phyloP scores from a whole-genome alignment of 2,797 vertebrate genomes.

The Atherinosoma microstoma region DNA sequence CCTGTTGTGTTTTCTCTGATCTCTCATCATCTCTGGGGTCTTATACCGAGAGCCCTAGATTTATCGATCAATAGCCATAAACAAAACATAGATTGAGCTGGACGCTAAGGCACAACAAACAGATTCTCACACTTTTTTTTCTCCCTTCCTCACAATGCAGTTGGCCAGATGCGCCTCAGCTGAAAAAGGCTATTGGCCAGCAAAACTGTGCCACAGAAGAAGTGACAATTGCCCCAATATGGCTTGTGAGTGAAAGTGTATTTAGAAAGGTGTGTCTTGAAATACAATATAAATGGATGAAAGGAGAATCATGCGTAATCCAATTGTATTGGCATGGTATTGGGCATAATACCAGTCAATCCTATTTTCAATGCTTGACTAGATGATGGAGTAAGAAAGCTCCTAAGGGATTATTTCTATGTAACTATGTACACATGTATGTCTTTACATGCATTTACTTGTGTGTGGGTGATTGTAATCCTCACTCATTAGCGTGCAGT shows the following conservation, averaged over 20 bases:
- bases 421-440: constrained; percentile 14
- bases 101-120: constrained; percentile 56
- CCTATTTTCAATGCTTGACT: constrained; percentile 56
- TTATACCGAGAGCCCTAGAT: constrained; percentile 71
- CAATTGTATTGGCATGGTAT: constrained; percentile 62
- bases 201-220: constrained; percentile 16
- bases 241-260: constrained; percentile 17
- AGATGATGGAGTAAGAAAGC: constrained; percentile 40
- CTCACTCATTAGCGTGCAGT: constrained; percentile 38
- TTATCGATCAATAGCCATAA: constrained; percentile 77
- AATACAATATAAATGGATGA: constrained; percentile 56
- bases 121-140: constrained; percentile 48
- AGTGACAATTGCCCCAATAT: constrained; percentile 36
- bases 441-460: constrained; percentile 17
- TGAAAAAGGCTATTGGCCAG: constrained; percentile 24
- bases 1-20: constrained; percentile 65
- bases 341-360: constrained; percentile 69
- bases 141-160: not conserved
- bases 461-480: constrained; percentile 33
- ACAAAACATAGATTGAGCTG: constrained; percentile 77
- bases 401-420: constrained; percentile 29
- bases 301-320: constrained; percentile 67
- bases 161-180: constrained; percentile 22
- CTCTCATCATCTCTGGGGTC: constrained; percentile 72
- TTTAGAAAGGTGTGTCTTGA: constrained; percentile 21